Conservation (phyloP, 64 coral and sea anemone genomes). For the Actinia tenebrosa region DNA sequence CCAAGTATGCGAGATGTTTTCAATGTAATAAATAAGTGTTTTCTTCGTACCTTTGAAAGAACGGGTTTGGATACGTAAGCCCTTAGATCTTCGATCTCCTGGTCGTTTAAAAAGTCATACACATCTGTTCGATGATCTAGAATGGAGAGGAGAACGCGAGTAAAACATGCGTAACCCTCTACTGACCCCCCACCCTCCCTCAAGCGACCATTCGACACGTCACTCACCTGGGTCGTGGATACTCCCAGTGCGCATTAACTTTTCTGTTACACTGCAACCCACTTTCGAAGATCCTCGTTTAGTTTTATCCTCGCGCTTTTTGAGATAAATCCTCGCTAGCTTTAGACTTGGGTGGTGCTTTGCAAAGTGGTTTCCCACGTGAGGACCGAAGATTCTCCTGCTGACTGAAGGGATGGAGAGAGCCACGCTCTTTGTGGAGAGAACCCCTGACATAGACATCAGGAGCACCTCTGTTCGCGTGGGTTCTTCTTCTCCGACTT, state of each 20-base stretch:
- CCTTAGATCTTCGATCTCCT: conserved; percentile 92
- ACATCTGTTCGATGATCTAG: conserved; percentile 82
- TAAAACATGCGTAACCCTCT: background rate
- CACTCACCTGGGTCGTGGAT: conserved; percentile 75
- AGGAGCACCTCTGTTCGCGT: conserved; percentile 22
- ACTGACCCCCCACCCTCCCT: no score
- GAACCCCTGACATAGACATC: conserved; percentile 54
- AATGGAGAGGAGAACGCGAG: background rate
- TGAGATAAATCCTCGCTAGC: conserved; percentile 72
- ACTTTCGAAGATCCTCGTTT: background rate
- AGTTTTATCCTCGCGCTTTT: conserved; percentile 36
- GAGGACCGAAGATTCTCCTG: conserved; percentile 79
- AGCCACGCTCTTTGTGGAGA: conserved; percentile 16
- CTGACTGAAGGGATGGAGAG: conserved; percentile 61
- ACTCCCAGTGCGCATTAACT: conserved; percentile 61
- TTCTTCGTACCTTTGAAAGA: conserved; percentile 71
- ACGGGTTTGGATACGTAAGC: conserved; percentile 92
- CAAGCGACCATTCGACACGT: background rate
- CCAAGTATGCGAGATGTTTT: no score
- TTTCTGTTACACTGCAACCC: conserved; percentile 50
- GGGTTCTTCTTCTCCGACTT: conserved; percentile 23
- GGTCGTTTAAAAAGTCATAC: conserved; percentile 72
- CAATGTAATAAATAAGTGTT: background rate
- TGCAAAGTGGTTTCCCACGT: conserved; percentile 64
- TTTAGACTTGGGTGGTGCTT: conserved; percentile 60